phyloP scores from a whole-genome alignment of 1,140 invertebrate species.

The Cherax destructor region DNA sequence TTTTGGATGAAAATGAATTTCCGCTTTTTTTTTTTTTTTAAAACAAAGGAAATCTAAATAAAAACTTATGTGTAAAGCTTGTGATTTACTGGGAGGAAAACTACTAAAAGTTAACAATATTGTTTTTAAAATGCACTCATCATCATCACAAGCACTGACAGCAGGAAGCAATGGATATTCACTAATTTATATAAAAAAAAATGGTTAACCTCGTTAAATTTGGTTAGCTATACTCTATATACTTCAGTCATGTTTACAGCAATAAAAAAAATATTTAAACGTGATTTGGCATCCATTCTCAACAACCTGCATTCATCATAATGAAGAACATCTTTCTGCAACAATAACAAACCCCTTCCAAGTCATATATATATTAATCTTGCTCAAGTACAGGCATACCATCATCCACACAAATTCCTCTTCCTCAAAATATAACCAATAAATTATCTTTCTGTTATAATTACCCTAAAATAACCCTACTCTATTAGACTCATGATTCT shows the following conservation, averaged over 20 bases:
- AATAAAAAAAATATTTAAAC: neutral
- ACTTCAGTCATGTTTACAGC: neutral
- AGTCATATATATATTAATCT: neutral
- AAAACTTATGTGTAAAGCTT: neutral
- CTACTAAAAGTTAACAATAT: neutral
- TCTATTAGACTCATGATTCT: neutral
- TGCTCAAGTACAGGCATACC: neutral
- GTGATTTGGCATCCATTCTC: too few species aligned
- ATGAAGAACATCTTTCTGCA: neutral
- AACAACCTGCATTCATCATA: too few species aligned
- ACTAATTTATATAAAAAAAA: neutral
- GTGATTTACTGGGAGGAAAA: neutral
- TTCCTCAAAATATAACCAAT: neutral
- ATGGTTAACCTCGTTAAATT: neutral
- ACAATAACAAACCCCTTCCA: neutral
- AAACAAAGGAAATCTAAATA: neutral
- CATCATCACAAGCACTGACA: neutral
- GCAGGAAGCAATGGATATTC: too few species aligned
- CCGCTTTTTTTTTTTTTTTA: neutral
- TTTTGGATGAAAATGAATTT: neutral
- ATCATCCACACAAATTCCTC: neutral
- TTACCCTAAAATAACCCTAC: neutral
- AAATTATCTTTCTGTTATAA: neutral
- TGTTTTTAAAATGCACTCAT: neutral
- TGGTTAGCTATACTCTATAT: neutral